A percentile compares a stretch with the other conserved stretches of the same genome.
phyloP scores from a whole-genome alignment of 2,888 invertebrate genomes.

The Ornithoptera priamus region DNA sequence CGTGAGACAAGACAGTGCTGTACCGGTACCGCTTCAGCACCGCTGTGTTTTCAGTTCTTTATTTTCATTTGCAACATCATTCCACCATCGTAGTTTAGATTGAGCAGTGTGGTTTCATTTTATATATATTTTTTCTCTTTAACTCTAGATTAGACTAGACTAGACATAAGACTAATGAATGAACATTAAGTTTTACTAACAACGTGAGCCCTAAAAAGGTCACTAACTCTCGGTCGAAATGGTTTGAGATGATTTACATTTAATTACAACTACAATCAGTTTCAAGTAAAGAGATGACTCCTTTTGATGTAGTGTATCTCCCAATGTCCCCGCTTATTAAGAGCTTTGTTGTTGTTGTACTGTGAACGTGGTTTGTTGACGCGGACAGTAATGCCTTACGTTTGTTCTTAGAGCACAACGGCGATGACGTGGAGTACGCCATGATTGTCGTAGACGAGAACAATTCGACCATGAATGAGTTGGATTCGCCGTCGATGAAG shows the following conservation, averaged over 20 bases:
- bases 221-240: not conserved
- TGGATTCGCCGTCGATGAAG: slow-evolving; percentile 93
- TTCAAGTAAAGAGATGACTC: not conserved
- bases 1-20: slow-evolving; percentile 60
- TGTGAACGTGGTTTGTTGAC: not conserved
- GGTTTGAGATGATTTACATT: slow-evolving; percentile 17
- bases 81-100: slow-evolving; percentile 35
- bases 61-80: slow-evolving; percentile 67
- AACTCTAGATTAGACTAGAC: slow-evolving; percentile 7
- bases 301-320: slow-evolving; percentile 2
- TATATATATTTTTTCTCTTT: slow-evolving; percentile 1
- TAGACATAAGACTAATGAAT: slow-evolving; percentile 13
- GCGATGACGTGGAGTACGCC: slow-evolving; percentile 92
- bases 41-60: slow-evolving; percentile 55
- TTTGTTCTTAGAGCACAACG: slow-evolving; percentile 71
- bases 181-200: too few relatives aligned
- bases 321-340: slow-evolving; percentile 22
- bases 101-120: slow-evolving; percentile 11
- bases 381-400: slow-evolving; percentile 20
- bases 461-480: slow-evolving; percentile 90
- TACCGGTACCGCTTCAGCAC: slow-evolving; percentile 68
- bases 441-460: slow-evolving; percentile 94
- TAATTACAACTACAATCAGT: not conserved
- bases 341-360: slow-evolving; percentile 20
- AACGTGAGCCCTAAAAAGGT: too few relatives aligned